phyloP scores from a whole-genome alignment of 2,888 invertebrate species.

The Rhogogaster chlorosoma region DNA sequence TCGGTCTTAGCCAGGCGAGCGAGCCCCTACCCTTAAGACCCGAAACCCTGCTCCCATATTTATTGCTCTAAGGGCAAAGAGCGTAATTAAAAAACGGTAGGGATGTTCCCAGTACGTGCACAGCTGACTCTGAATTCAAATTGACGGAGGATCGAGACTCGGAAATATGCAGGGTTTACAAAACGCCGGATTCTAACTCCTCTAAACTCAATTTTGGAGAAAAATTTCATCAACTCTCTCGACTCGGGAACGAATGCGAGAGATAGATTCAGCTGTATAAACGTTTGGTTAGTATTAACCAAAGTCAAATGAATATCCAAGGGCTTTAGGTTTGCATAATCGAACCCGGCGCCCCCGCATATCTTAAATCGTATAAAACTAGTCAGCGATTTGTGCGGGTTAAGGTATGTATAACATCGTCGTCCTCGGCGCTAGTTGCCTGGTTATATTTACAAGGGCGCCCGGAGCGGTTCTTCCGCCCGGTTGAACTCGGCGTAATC shows the following conservation, averaged over 20 bases:
- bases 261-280: background rate
- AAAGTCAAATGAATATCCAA: constrained; percentile 25
- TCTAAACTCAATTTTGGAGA: background rate
- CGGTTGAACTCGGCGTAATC: constrained; percentile 42
- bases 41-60: constrained; percentile 44
- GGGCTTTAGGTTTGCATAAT: constrained; percentile 30
- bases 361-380: background rate
- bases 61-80: constrained; percentile 41
- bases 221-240: background rate
- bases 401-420: background rate
- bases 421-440: constrained; percentile 2
- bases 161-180: background rate
- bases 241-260: background rate
- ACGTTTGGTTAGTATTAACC: constrained; percentile 13
- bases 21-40: background rate
- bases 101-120: constrained; percentile 41
- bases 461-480: constrained; percentile 47
- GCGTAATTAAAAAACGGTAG: constrained; percentile 48
- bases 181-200: background rate
- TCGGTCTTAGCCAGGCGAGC: background rate
- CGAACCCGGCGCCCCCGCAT: constrained; percentile 20
- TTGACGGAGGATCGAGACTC: constrained; percentile 19
- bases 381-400: background rate
- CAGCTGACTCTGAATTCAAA: constrained; percentile 44
- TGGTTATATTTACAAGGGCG: constrained; percentile 38